phyloP scores from a whole-genome alignment of 2,888 invertebrate genomes.

The Eupithecia centaureata region DNA sequence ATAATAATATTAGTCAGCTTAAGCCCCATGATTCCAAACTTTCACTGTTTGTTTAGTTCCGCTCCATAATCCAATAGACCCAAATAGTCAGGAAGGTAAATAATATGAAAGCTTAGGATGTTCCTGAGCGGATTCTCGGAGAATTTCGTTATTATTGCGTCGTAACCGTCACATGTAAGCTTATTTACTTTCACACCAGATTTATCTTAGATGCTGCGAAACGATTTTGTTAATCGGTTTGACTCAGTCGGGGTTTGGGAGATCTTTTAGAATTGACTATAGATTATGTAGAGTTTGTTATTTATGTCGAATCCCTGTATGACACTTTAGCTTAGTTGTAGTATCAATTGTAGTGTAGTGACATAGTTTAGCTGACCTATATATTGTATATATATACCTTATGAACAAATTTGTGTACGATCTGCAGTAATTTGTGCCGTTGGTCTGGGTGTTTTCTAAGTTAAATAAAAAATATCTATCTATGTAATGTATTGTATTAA shows the following conservation, averaged over 20 bases:
- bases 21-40: conserved; percentile 3
- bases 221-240: conserved; percentile 30
- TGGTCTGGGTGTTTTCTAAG: too few relatives aligned
- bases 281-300: background rate
- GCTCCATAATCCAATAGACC: conserved; percentile 17
- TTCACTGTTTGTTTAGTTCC: conserved; percentile 17
- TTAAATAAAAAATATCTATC: too few relatives aligned
- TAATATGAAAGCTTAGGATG: conserved; percentile 13
- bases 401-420: too few relatives aligned
- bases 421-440: too few relatives aligned
- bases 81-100: conserved; percentile 26
- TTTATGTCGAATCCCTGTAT: background rate
- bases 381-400: too few relatives aligned
- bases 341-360: too few relatives aligned
- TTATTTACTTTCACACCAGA: conserved; percentile 32
- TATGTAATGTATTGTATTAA: too few relatives aligned
- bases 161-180: conserved; percentile 20
- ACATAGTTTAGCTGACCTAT: too few relatives aligned
- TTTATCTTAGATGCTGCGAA: conserved; percentile 32
- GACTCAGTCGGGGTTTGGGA: conserved; percentile 5
- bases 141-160: conserved; percentile 16
- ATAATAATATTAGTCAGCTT: background rate
- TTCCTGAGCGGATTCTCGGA: conserved; percentile 8
- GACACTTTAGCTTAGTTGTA: conserved; percentile 7
- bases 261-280: background rate